Base-by-base conservation (phyloP, 53 echinoderm and acorn worm species). In the Holothuria leucospilota region DNA sequence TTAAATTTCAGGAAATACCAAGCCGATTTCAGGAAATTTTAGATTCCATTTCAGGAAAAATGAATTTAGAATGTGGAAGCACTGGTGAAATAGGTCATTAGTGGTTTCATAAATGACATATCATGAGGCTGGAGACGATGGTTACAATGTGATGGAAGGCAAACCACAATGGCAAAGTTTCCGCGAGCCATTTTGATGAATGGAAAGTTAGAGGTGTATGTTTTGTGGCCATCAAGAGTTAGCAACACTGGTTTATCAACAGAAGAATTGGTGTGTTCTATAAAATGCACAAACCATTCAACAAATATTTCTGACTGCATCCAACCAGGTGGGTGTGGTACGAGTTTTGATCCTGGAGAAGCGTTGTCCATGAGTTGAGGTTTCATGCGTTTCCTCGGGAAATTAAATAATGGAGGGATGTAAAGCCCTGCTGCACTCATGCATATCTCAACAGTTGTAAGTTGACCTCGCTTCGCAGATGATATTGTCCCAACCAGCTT, bases 251-350 rank as follows among this genome's bases (percentile, higher is more conserved):
- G 77, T 52, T 77, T 56, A 21, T 77, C 77, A 20, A 51, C 77
- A 77, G 77, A 52, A 21, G 77, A 27, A 13, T 77, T 77, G 77
- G 77, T 77, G 77, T 87, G 88, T 53, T 87, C 58, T 25, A 87
- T 64, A 81, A 93, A 87, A 70, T 93, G 93, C 18, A 51, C 46
- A 65, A 93, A 80, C 58, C 87, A 93, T 24, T 69, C 62, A 21
- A 87, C 84, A 49, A 90, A 90, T 51, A 83, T 88, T 29, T 89
- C 79, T 59, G 41, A 81, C 60, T 90, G 87, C 87, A 93, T 93
- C 90, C 93, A 93, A 59, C 93, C 90, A 21, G 93, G 71, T 71
- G 68, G 59, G 39, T 78, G 84, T 38, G 87, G 90, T 46, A 20
- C 77, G 14, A 87, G 87, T 66, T 68, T 87, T 42, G 88, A 91